Percentiles rank a stretch among this genome's conserved stretches.
Evolutionary conservation across 1,140 invertebrate genomes (phyloP).

Genomic region (Magallana angulata): DNA sequence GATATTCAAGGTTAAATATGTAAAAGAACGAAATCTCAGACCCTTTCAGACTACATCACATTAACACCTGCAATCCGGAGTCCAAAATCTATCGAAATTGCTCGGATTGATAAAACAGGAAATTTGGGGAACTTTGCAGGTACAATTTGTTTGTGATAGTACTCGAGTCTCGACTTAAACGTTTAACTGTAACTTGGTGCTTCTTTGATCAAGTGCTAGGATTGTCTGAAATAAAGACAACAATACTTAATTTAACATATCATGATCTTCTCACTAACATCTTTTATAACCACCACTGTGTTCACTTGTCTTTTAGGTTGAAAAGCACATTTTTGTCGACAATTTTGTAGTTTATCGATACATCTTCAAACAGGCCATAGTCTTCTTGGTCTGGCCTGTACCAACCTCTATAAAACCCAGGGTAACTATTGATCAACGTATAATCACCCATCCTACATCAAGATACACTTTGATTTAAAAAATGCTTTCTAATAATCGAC

Average conservation of each 20-base stretch:
- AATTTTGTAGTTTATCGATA: background rate
- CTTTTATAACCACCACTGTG: too few relatives aligned
- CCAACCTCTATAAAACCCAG: constrained; percentile 56
- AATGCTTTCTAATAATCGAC: too few relatives aligned
- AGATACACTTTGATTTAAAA: too few relatives aligned
- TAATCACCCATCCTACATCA: constrained; percentile 56
- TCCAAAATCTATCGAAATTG: constrained; percentile 58
- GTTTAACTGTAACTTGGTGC: constrained; percentile 54
- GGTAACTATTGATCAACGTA: constrained; percentile 59
- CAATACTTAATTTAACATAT: too few relatives aligned
- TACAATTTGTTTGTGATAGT: constrained; percentile 58
- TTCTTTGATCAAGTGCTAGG: constrained; percentile 52
- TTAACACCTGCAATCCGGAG: constrained; percentile 61
- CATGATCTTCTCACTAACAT: too few relatives aligned
- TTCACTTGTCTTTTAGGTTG: constrained; percentile 17
- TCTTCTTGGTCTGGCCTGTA: constrained; percentile 53
- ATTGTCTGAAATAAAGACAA: constrained; percentile 53
- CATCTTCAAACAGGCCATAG: background rate
- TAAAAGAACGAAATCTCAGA: too few relatives aligned
- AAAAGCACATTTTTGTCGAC: constrained; percentile 16
- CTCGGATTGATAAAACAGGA: constrained; percentile 41
- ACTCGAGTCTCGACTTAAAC: constrained; percentile 48
- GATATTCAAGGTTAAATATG: too few relatives aligned
- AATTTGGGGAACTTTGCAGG: constrained; percentile 53
- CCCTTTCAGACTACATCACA: too few relatives aligned